Base-by-base conservation (phyloP, 1,140 invertebrate species). In the Drosophila nasuta region DNA sequence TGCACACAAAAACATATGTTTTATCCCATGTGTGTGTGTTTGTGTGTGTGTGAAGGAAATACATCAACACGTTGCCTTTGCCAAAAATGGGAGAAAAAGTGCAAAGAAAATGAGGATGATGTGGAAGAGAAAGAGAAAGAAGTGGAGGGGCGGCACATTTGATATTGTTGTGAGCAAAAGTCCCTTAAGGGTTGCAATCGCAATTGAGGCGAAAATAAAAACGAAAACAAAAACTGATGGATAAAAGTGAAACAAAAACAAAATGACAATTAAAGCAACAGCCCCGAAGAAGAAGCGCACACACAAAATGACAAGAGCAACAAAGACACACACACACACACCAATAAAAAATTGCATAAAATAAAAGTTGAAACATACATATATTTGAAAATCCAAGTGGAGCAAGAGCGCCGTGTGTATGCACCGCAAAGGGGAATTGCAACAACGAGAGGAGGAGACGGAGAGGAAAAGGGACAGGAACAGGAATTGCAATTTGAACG, bases 41-140 rank as follows among this genome's bases (percentile, higher is more conserved):
- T 35, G 11, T 41, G 8, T 38, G 28, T 33, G 17, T 17, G 35
- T 11, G 35, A 52, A 66, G 59, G 48, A 77, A 66, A 73, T 52
- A 65, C 75, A 71, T 83, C 85, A 88, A 89, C 83, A 80, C 67
- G 85, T 81, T 63, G 59, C 62, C 45, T 38, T 78, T 83, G 74
- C 80, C 56, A 43, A 69, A 60, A 60, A 78, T 43, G 59, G 15
- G 57, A 13, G 35, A 62, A 75, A 41, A 67, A 49, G 51, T 41
- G 64, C 13, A n/a, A 49, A 38, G 6, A 48, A 66, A 20, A 11
- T 41, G 51, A 25, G 20, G 51, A 15, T 43, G 46, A 28, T 30
- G 15, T 51, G 5, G 62, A 43, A 41, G 38, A 62, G 10, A 52
- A 25, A 2, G n/a, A 13, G n/a, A 7, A 2, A 60, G 62, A 45